Base-by-base conservation (phyloP, 1,140 invertebrate species). In the Sipha flava region DNA sequence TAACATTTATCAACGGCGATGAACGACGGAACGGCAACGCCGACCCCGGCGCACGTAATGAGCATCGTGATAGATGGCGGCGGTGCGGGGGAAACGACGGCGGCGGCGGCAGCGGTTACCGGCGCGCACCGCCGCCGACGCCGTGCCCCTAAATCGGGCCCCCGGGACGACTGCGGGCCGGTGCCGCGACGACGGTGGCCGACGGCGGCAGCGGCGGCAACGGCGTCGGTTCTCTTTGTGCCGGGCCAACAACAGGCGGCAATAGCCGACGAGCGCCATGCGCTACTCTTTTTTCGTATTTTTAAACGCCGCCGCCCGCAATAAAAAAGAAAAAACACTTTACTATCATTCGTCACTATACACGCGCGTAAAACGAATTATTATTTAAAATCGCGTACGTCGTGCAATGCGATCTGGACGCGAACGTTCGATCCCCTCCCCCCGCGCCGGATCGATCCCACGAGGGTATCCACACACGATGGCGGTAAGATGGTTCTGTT, bases 101-200 rank as follows among this genome's bases (percentile, higher is more conserved):
- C 10, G 16, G 16, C 45, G 16, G 10, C n/a, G n/a, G n/a, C 52
- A 18, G 29, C 57, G 66, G 43, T n/a, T 23, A 31, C 43, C 64
- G 47, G n/a, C 47, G 14, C 45, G 21, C 45, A 26, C 49, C 29
- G 14, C 37, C 52, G 3, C 49, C 43, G n/a, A 10, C 6, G 75
- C 75, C 37, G 75, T 23, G 29, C 72, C 72, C 72, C 72, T 54
- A 75, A 75, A 75, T 54, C 72, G 72, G 72, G 72, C 72, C 72
- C 81, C 70, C 82, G 83, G 84, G 68, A 54, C 81, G 18, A 75
- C 49, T 31, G 21, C 45, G 70, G 29, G 45, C 47, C 70, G 70
- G 29, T 52, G 10, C 54, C 54, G 75, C 34, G 62, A 37, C 62
- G 47, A 12, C 40, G n/a, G n/a, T n/a, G n/a, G n/a, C n/a, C n/a